Conservation (phyloP, 2,113 vertebrate species). For the Pelecanus crispus region DNA sequence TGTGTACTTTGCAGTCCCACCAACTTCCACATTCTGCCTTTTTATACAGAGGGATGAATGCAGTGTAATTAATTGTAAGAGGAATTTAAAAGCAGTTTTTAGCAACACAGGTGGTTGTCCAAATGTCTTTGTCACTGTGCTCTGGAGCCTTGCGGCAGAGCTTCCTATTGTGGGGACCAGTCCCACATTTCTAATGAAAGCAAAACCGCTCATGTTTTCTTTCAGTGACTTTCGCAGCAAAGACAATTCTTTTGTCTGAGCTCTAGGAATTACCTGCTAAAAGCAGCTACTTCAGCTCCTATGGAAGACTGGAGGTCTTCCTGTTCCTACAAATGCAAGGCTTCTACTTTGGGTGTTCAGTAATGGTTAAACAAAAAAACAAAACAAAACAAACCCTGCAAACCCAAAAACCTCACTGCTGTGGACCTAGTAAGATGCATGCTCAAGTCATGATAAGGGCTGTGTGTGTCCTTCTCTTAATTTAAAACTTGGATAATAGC, state of each 20-base stretch:
- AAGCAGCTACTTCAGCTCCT: neutral
- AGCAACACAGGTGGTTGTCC: neutral
- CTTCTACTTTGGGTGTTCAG: neutral
- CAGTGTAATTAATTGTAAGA: neutral
- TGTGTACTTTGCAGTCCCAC: neutral
- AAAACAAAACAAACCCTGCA: too few species aligned
- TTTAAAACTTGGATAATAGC: neutral
- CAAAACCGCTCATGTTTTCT: neutral
- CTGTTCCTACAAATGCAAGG: neutral
- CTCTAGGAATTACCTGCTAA: neutral
- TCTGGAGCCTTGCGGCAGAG: neutral
- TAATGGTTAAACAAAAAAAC: neutral
- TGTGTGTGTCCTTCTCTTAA: neutral
- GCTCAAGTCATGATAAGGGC: neutral
- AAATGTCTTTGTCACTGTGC: neutral
- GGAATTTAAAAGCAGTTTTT: neutral
- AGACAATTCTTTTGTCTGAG: neutral
- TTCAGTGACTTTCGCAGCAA: neutral
- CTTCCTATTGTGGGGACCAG: neutral
- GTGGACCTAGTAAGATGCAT: neutral
- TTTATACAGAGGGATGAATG: neutral
- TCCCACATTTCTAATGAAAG: neutral
- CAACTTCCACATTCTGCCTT: neutral
- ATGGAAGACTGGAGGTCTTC: neutral
- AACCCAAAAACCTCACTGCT: neutral